Conservation (phyloP, 2,888 invertebrate species). For the Lycia hirtaria region DNA sequence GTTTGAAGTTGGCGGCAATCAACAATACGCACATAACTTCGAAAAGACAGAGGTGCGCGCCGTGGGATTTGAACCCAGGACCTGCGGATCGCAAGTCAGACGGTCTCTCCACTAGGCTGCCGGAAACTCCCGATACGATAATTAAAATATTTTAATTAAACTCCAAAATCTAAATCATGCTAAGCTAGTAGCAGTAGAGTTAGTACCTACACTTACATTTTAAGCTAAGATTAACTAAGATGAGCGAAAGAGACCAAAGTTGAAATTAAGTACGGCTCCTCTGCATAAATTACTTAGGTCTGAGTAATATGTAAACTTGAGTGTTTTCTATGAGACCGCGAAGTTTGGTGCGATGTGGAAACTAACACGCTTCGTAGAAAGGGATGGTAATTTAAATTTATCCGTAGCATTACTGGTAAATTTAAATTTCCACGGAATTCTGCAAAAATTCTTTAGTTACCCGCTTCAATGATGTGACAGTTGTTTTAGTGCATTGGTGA, state of each 20-base stretch:
- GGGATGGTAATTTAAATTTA: conserved; percentile 20
- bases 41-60: no score
- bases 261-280: conserved; percentile 28
- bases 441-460: neutral
- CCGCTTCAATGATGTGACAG: neutral
- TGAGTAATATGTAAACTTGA: conserved; percentile 24
- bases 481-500: neutral
- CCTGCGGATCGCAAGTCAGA: no score
- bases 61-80: no score
- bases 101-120: no score
- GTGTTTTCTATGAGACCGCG: conserved; percentile 25
- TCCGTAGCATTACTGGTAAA: neutral
- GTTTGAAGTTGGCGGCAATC: no score
- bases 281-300: conserved; percentile 31
- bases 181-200: neutral
- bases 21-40: no score
- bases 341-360: conserved; percentile 18
- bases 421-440: neutral
- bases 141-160: no score
- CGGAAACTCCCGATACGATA: no score
- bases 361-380: conserved; percentile 17
- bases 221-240: conserved; percentile 15
- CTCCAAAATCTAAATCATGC: neutral
- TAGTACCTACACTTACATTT: neutral
- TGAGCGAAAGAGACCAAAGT: conserved; percentile 24